These are phyloP conservation scores for Macquaria ambigua DNA, from an alignment of 2,113 vertebrate species.

Conservation along the genomic window DNA sequence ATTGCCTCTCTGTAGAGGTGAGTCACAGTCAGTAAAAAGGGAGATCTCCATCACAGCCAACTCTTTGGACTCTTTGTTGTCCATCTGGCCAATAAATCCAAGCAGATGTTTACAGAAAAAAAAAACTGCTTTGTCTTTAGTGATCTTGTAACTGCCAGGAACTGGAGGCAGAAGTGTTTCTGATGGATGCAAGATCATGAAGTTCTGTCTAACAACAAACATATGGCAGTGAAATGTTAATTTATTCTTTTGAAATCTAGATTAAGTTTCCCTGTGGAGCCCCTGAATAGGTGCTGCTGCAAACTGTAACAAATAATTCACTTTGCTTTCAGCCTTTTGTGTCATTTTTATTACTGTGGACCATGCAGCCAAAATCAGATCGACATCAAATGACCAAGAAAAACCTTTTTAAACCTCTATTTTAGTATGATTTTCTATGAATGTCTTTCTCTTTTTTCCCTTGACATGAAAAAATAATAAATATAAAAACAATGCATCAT, in stretches of 20 bases:
- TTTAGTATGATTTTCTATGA: neutral
- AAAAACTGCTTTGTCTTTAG: constrained; percentile 31
- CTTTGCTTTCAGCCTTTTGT: neutral
- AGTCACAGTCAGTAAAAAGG: constrained; percentile 40
- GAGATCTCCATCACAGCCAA: constrained; percentile 59
- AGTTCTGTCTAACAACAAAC: constrained; percentile 42
- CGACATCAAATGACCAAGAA: neutral
- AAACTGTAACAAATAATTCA: constrained; percentile 8
- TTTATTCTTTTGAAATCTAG: neutral
- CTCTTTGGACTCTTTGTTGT: constrained; percentile 66
- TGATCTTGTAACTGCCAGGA: constrained; percentile 32
- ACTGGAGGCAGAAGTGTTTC: constrained; percentile 58
- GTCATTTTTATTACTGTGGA: neutral
- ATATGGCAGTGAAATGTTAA: constrained; percentile 22
- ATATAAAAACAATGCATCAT: neutral
- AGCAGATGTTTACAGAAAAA: constrained; percentile 69
- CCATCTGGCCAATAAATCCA: constrained; percentile 78
- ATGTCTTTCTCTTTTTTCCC: neutral
- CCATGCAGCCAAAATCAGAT: neutral
- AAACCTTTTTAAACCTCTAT: neutral
- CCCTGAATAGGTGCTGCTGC: neutral
- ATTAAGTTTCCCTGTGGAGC: neutral
- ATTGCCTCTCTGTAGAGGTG: constrained; percentile 62
- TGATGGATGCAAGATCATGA: constrained; percentile 45
- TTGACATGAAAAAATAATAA: neutral